Evolutionary conservation across 2,888 invertebrate genomes (phyloP).

Genomic region (Tetramorium bicarinatum): DNA sequence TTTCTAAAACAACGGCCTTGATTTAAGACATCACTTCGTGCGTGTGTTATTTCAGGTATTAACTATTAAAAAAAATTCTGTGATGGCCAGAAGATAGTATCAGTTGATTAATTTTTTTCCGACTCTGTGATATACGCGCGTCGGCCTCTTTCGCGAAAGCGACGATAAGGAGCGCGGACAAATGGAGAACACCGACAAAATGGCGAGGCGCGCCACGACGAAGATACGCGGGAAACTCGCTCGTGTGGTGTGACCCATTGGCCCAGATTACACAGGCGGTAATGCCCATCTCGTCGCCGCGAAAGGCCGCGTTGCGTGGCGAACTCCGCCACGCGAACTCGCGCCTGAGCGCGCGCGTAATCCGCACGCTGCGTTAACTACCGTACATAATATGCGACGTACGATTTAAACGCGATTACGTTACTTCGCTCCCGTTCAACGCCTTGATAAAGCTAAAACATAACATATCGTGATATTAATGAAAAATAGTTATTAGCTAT

Average conservation of each 20-base stretch:
- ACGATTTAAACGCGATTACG: constrained; percentile 49
- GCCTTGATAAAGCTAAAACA: not conserved
- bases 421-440: constrained; percentile 1
- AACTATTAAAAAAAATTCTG: not conserved
- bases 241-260: constrained; percentile 81
- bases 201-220: constrained; percentile 55
- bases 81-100: not conserved
- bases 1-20: not conserved
- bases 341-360: constrained; percentile 32
- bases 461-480: not conserved
- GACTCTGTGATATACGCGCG: not conserved
- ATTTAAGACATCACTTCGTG: not conserved
- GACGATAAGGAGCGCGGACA: constrained; percentile 23
- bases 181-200: constrained; percentile 35
- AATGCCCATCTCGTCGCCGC: constrained; percentile 54
- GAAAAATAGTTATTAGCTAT: no score
- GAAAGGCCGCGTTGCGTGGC: constrained; percentile 64
- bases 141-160: constrained; percentile 17
- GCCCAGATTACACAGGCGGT: constrained; percentile 78
- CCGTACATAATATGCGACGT: constrained; percentile 67
- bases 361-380: constrained; percentile 29
- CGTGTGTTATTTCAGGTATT: not conserved
- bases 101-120: not conserved
- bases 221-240: constrained; percentile 81
- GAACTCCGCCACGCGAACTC: constrained; percentile 44